Percentiles rank a stretch among this genome's conserved stretches.
Evolutionary conservation across 2,797 vertebrate species (phyloP).

Genomic region (Rachycentron canadum): DNA sequence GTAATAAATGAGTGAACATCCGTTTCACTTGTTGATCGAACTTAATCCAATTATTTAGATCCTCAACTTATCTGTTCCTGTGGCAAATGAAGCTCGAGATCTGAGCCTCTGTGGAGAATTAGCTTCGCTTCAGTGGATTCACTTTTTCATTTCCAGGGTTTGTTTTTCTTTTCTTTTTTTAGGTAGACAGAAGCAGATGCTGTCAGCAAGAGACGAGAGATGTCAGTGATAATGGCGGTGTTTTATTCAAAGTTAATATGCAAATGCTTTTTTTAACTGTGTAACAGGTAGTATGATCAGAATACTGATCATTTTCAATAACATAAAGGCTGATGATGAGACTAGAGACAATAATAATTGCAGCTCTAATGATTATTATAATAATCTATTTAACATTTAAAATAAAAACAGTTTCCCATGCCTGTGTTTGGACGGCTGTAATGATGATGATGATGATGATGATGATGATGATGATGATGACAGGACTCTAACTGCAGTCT

Average conservation of each 20-base stretch:
- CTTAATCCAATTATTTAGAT: constrained; percentile 90
- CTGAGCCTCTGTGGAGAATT: constrained; percentile 75
- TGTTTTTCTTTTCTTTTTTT: background rate
- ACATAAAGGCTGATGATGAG: background rate
- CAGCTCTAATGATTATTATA: background rate
- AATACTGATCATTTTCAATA: background rate
- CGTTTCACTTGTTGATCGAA: constrained; percentile 82
- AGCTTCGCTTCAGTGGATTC: constrained; percentile 72
- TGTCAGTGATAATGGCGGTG: background rate
- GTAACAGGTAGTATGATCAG: background rate
- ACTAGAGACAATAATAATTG: background rate
- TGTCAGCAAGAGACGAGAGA: constrained; percentile 21
- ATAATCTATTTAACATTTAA: background rate
- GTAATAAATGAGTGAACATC: constrained; percentile 69
- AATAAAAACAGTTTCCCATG: background rate
- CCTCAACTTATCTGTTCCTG: constrained; percentile 78
- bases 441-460: background rate
- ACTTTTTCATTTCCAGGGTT: constrained; percentile 49
- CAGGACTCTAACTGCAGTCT: background rate
- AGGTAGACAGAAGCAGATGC: constrained; percentile 10
- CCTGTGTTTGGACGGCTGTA: background rate
- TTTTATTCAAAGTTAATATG: constrained; percentile 32
- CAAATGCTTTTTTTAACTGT: constrained; percentile 9
- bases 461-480: background rate
- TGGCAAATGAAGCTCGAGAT: constrained; percentile 81